Evolutionary conservation across 2,888 invertebrate species (phyloP).

Genomic region (Andrena dorsata): DNA sequence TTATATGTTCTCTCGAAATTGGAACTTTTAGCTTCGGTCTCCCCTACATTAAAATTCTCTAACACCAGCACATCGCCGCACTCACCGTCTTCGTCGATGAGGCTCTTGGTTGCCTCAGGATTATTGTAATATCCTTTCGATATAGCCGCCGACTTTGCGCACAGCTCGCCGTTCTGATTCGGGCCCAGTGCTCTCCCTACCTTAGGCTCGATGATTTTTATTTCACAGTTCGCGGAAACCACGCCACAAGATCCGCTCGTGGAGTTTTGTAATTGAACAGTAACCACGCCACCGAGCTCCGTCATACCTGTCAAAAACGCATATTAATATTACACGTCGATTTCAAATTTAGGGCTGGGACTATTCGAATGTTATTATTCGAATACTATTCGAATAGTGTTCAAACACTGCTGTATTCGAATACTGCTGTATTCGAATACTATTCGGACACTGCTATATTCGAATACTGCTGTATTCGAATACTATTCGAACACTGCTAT

Average conservation of each 20-base stretch:
- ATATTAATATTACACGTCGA: not conserved
- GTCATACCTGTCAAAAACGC: slow-evolving; percentile 72
- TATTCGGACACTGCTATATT: too few species aligned
- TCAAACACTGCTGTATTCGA: too few species aligned
- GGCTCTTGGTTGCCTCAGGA: slow-evolving; percentile 85
- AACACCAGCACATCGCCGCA: not conserved
- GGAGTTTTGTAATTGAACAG: slow-evolving; percentile 51
- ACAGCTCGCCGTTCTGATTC: slow-evolving; percentile 73
- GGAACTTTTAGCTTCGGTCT: too few species aligned
- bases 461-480: too few species aligned
- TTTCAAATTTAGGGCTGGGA: too few species aligned
- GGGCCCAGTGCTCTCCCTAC: slow-evolving; percentile 68
- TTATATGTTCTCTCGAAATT: too few species aligned
- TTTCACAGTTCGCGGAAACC: slow-evolving; percentile 52
- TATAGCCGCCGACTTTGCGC: slow-evolving; percentile 66
- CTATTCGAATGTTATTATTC: too few species aligned
- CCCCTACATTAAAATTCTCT: too few species aligned
- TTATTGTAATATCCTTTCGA: slow-evolving; percentile 87
- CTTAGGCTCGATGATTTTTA: slow-evolving; percentile 73
- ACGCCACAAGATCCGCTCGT: slow-evolving; percentile 75
- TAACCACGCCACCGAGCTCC: slow-evolving; percentile 67
- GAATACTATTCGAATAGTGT: too few species aligned
- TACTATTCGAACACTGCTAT: too few species aligned
- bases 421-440: too few species aligned
- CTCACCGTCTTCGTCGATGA: slow-evolving; percentile 85